Base-by-base conservation (phyloP, 2,888 invertebrate genomes). In the Netelia melanura region DNA sequence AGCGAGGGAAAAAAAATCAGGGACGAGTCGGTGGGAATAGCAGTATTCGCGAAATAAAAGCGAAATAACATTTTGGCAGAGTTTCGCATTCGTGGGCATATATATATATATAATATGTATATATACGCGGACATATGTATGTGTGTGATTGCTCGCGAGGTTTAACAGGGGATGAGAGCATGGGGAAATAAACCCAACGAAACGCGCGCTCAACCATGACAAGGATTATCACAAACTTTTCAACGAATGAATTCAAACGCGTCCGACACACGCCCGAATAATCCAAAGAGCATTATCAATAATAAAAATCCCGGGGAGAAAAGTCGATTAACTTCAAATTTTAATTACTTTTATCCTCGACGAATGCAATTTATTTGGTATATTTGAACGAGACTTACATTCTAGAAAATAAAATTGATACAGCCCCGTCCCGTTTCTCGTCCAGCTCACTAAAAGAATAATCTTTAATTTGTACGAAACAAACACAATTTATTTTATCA, bases 81-180 rank as follows among this genome's bases (percentile, higher is more conserved):
- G 68, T 44, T 65, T 44, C 43, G 38, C 8, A 25, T n/a, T 48
- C n/a, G n/a, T 14, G 48, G 3, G 3, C 14, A 48, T 48, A 48
- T 3, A 48, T 48, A 10, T 2, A 25, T 30, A 30, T 30, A 30
- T 30, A 30, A 30, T 30, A 30, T 56, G 9, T 54, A 25, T 56
- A 30, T 71, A 58, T 21, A 58, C 43, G 6, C 6, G 38, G 38
- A 38, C 38, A 38, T 38, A 38, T 38, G 38, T 38, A 56, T 17
- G 21, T 10, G 21, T 30, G 30, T 17, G 56, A 54, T 25, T 6
- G 52, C 23, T 23, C n/a, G 38, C 11, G 44, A 58, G 38, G 14
- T 38, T n/a, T 65, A 58, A 38, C 58, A 72, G 38, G 43, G 58
- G 72, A 61, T 43, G 58, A 72, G 17, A 21, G 61, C 61, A 2